phyloP scores from a whole-genome alignment of 2,888 invertebrate species.

The Oxycera nigricornis region DNA sequence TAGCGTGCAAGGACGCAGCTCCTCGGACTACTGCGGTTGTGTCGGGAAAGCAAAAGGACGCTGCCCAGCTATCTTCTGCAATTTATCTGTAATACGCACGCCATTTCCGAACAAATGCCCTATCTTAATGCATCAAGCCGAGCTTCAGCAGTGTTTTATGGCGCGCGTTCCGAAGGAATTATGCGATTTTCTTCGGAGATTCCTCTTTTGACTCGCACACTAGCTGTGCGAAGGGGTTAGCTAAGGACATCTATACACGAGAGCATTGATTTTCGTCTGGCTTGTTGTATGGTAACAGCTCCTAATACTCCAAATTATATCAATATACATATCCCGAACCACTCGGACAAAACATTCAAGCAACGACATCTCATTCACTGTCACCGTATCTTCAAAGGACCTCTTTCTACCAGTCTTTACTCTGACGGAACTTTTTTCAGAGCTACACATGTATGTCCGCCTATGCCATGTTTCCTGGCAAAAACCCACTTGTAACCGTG shows the following conservation, averaged over 20 bases:
- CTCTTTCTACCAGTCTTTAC: too few relatives aligned
- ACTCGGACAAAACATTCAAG: too few relatives aligned
- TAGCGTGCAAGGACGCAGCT: constrained; percentile 15
- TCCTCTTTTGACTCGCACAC: constrained; percentile 18
- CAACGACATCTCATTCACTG: too few relatives aligned
- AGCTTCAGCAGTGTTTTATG: constrained; percentile 38
- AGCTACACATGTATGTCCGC: background rate
- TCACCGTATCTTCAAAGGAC: too few relatives aligned
- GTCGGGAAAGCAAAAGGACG: constrained; percentile 26
- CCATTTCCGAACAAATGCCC: constrained; percentile 44
- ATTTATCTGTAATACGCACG: constrained; percentile 47
- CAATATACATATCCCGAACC: too few relatives aligned
- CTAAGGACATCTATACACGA: background rate
- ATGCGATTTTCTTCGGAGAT: constrained; percentile 40
- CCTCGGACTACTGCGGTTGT: constrained; percentile 10
- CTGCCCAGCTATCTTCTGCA: constrained; percentile 44
- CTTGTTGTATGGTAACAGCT: too few relatives aligned
- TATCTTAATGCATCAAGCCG: constrained; percentile 45
- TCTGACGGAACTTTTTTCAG: too few relatives aligned
- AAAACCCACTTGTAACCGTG: constrained; percentile 2
- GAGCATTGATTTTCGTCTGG: too few relatives aligned
- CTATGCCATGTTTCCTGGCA: background rate
- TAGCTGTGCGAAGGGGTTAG: background rate
- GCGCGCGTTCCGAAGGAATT: constrained; percentile 33
- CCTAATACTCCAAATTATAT: too few relatives aligned